Base-by-base conservation (phyloP, 1,140 invertebrate genomes). In the Phortica variegata region DNA sequence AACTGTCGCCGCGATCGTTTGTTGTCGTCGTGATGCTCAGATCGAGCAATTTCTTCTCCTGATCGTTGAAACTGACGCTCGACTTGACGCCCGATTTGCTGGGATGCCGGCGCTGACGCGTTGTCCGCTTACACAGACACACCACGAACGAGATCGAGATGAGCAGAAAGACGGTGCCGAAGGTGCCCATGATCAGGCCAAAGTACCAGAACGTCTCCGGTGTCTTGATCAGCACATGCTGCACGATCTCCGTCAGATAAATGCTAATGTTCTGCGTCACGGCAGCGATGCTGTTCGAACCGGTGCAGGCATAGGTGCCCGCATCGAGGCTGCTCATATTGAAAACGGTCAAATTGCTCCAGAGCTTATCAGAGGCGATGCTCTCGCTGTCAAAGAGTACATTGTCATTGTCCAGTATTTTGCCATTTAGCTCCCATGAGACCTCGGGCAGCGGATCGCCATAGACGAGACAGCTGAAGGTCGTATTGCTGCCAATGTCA, bases 391-490 rank as follows among this genome's bases (percentile, higher is more conserved):
- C 74, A 43, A 72, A 61, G 12, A 77, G 65, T 10, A 77, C 78
- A 21, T 76, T 81, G 2, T 75, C 76, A 20, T 80, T 81, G 76
- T 79, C 69, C 65, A 81, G 68, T 1, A 77, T 74, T 46, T 82
- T 80, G 0, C 90, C 89, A 61, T 92, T 88, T 36, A 89, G 80
- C 16, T 91, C 80, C 91, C 92, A 95, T 55, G 83, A 85, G 6
- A 92, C 84, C 68, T 86, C 82, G 1, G 92, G 90, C 63, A 89
- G 82, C 2, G 92, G 92, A 68, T 92, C 89, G 0, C 90, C 91
- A 19, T 80, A 84, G 0, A 91, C 85, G 50, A 84, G 81, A 69
- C 92, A 95, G 13, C 87, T 83, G 41, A 95, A 83, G 8, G 88
- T 89, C 0, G 88, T 81, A 56, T 90, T 90, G 9, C 84, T 84